Evolutionary conservation across 2,888 invertebrate species (phyloP).

Genomic region (Ommatoiulus sabulosus): DNA sequence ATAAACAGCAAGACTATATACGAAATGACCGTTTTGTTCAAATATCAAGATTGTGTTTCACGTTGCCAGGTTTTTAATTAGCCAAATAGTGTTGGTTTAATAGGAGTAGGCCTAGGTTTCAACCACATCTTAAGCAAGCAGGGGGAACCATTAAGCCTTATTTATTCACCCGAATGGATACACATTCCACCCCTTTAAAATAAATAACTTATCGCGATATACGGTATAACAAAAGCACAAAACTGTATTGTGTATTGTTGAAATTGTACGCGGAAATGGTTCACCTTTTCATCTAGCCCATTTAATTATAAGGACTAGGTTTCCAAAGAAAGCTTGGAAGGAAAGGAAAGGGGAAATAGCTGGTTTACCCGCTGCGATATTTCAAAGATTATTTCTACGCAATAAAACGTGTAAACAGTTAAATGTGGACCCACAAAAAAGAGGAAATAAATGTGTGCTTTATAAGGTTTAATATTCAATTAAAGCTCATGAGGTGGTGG

Average conservation of each 20-base stretch:
- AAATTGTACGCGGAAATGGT: neutral
- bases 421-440: neutral
- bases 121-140: neutral
- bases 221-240: neutral
- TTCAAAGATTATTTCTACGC: neutral
- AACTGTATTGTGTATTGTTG: constrained; percentile 10
- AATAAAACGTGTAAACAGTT: constrained; percentile 4
- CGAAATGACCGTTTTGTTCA: neutral
- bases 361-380: neutral
- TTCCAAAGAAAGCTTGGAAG: neutral
- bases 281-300: constrained; percentile 15
- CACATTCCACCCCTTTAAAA: constrained; percentile 7
- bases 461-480: constrained; percentile 1
- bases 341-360: constrained; percentile 7
- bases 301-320: neutral
- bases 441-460: neutral
- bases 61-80: constrained; percentile 15
- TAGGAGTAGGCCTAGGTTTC: neutral
- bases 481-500: neutral
- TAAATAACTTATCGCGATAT: neutral
- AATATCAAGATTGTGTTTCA: neutral
- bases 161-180: neutral
- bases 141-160: neutral
- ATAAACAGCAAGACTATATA: no score
- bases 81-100: neutral